Evolutionary conservation across 2,113 vertebrate genomes (phyloP), one percentile per base, ranked within the genome.

Genomic region (Cottus gobio): DNA sequence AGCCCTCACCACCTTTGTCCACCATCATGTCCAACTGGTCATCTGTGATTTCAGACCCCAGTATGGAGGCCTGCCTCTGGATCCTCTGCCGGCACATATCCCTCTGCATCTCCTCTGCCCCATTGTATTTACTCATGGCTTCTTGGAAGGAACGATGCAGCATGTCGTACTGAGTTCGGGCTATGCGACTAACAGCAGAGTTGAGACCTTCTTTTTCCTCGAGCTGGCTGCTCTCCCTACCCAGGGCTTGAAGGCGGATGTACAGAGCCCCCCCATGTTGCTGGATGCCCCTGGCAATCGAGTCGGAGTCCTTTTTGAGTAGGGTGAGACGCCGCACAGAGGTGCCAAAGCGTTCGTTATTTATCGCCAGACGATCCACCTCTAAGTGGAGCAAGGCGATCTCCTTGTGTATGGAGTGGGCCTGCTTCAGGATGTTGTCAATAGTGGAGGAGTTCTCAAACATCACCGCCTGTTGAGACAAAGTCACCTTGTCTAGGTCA

Each of bases 1-100:
- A 93, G 6, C 97, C 96, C 93, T 96, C 96, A 22, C 93, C 96
- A 66, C 96, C 96, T 90, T 96, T 96, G 74, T 98, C 96, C 16
- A 97, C 96, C 91, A 97, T 94, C 65, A 86, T 92, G 62, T 98
- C 96, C 16, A 99, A 95, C 92, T 97, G 93, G 12, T 96, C 89
- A 4, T 95, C 88, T 2, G 92, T 95, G 54, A 98, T 91, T 3
- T 96, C 93, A 28, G 94, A 94, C 48, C 97, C 97, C 93, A 98
- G 91, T 79, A 99, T 97, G 84, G 96, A 96, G 22, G 96, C 94
- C 87, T 99, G 97, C 20, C 97, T 95, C 92, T 96, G 95, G 85
- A 99, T 96, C 73, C 97, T 95, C 31, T 88, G 84, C 86, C 96
- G 95, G 91, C 97, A 97, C 68, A 94, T 93, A 5, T 89, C 94